Percentiles rank a stretch among this genome's conserved stretches.
phyloP scores from a whole-genome alignment of 2,888 invertebrate species.

The Drosophila incognita region DNA sequence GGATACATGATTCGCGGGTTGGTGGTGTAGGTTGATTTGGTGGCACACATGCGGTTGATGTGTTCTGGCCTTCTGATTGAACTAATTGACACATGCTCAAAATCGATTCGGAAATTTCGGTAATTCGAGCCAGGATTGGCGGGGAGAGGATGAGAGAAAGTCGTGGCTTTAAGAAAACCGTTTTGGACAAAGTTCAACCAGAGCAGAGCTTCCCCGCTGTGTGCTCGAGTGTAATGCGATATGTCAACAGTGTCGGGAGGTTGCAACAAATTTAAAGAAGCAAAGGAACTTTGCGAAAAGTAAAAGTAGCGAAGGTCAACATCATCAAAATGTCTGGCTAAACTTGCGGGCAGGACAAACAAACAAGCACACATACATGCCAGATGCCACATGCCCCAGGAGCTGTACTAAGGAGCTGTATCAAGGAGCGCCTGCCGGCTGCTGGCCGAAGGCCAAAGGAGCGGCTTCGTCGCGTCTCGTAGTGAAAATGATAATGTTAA shows the following conservation, averaged over 20 bases:
- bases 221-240: conserved; percentile 73
- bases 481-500: conserved; percentile 84
- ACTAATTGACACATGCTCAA: conserved; percentile 77
- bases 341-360: conserved; percentile 48
- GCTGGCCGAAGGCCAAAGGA: conserved; percentile 45
- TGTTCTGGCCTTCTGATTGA: conserved; percentile 64
- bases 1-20: conserved; percentile 26
- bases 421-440: conserved; percentile 17
- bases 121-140: conserved; percentile 43
- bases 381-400: conserved; percentile 34
- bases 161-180: conserved; percentile 28
- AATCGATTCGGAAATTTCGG: conserved; percentile 50
- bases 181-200: conserved; percentile 32
- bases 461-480: conserved; percentile 37
- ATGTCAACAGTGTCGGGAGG: conserved; percentile 76
- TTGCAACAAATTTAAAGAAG: conserved; percentile 68
- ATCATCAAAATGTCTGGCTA: conserved; percentile 78
- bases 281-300: conserved; percentile 60
- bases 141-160: not conserved
- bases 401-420: conserved; percentile 27
- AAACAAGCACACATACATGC: conserved; percentile 32
- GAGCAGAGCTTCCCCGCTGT: conserved; percentile 10
- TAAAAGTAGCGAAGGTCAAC: conserved; percentile 81
- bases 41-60: conserved; percentile 68
- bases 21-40: conserved; percentile 26